Conservation (phyloP, 1,140 invertebrate genomes). For the Halictus rubicundus region DNA sequence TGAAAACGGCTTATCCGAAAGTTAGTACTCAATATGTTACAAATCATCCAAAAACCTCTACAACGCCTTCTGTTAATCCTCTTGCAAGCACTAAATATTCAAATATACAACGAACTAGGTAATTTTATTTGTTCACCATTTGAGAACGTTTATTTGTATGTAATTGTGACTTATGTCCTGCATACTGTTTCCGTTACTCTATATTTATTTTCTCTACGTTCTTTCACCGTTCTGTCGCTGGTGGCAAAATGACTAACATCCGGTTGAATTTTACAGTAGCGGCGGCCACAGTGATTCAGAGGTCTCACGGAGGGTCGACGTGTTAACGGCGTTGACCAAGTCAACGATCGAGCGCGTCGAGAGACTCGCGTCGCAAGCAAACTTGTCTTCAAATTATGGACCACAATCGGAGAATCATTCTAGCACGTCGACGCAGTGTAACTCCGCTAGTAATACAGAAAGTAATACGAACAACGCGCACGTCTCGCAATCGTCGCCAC, state of each 20-base stretch:
- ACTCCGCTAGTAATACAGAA: constrained; percentile 37
- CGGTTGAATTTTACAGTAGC: constrained; percentile 39
- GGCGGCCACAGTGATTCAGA: constrained; percentile 67
- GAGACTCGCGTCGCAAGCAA: constrained; percentile 81
- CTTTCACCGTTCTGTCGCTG: neutral
- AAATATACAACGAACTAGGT: constrained; percentile 51
- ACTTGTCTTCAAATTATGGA: constrained; percentile 48
- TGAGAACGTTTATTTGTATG: constrained; percentile 9
- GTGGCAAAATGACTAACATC: neutral
- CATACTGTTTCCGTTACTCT: neutral
- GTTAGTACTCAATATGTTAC: constrained; percentile 22
- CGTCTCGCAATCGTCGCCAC: constrained; percentile 59
- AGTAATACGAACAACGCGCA: constrained; percentile 46
- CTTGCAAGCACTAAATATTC: constrained; percentile 34
- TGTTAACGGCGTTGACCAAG: constrained; percentile 84
- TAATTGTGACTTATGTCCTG: constrained; percentile 2
- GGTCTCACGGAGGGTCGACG: constrained; percentile 84
- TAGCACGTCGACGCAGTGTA: constrained; percentile 17
- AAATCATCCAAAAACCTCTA: constrained; percentile 48
- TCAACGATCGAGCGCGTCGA: constrained; percentile 86
- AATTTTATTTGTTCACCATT: constrained; percentile 7
- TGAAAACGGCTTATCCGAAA: constrained; percentile 36
- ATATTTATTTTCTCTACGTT: neutral
- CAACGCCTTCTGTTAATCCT: constrained; percentile 39
- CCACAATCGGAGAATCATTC: constrained; percentile 29